Percentiles rank a stretch among this genome's conserved stretches.
phyloP scores from a whole-genome alignment of 2,797 vertebrate species.

The Microchirus variegatus region DNA sequence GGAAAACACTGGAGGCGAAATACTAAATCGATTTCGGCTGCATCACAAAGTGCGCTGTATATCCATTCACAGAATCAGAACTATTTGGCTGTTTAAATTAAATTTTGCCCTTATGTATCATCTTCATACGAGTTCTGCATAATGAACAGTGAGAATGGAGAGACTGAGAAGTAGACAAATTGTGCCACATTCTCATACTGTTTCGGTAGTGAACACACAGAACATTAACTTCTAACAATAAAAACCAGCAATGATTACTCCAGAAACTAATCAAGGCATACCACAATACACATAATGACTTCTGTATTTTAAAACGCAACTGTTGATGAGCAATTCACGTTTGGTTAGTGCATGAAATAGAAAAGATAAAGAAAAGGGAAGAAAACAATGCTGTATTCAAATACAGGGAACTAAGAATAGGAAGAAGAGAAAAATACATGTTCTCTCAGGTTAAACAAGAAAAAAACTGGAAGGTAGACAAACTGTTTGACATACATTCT shows the following conservation, averaged over 20 bases:
- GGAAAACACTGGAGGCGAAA: background rate
- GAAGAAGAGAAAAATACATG: conserved; percentile 23
- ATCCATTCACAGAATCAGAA: background rate
- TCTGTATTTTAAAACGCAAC: conserved; percentile 4
- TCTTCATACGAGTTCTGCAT: background rate
- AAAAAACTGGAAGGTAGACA: background rate
- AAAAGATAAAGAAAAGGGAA: conserved; percentile 22
- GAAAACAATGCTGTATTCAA: background rate
- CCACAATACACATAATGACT: background rate
- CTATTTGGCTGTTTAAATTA: conserved; percentile 2
- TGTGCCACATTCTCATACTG: background rate
- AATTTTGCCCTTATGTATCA: background rate
- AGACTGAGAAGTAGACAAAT: background rate
- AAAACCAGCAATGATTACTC: background rate
- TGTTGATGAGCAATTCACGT: background rate
- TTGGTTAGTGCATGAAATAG: background rate
- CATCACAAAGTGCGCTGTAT: background rate
- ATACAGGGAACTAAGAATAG: conserved; percentile 33
- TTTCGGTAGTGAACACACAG: background rate
- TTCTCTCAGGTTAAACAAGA: background rate
- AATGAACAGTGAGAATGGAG: conserved; percentile 1
- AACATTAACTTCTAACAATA: conserved; percentile 1
- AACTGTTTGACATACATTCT: background rate
- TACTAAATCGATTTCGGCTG: background rate
- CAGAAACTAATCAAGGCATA: conserved; percentile 2